A percentile compares a stretch with the other conserved stretches of the same genome.
Conservation (phyloP, 2,797 vertebrate genomes). For the Galagoides demidoff region DNA sequence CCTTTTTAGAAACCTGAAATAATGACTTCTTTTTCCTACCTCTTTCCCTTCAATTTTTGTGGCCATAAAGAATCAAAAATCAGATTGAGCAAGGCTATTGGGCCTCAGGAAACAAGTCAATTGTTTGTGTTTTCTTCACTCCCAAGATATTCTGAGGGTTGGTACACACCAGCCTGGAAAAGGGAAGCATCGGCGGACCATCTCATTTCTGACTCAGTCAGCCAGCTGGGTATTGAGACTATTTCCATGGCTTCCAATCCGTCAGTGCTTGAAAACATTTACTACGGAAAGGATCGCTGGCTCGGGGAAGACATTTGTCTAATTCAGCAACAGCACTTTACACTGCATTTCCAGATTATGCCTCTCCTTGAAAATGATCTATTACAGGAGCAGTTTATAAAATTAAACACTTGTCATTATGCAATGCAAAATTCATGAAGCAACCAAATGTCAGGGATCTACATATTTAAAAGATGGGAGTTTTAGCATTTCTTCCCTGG, state of each 20-base stretch:
- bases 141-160: conserved; percentile 66
- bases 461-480: conserved; percentile 82
- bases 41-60: conserved; percentile 58
- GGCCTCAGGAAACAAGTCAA: conserved; percentile 48
- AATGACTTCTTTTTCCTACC: neutral
- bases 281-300: conserved; percentile 73
- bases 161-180: conserved; percentile 66
- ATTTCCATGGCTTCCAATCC: conserved; percentile 75
- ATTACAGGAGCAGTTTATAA: conserved; percentile 81
- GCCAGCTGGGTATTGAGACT: conserved; percentile 82
- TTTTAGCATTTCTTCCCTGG: conserved; percentile 81
- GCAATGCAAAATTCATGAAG: conserved; percentile 81
- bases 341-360: conserved; percentile 78
- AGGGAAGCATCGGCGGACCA: conserved; percentile 61
- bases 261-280: conserved; percentile 77
- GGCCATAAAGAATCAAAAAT: conserved; percentile 76
- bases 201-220: conserved; percentile 78
- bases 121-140: conserved; percentile 68
- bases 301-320: conserved; percentile 78
- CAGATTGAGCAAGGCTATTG: conserved; percentile 57
- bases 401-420: conserved; percentile 86
- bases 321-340: conserved; percentile 72
- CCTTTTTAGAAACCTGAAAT: neutral
- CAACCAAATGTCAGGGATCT: conserved; percentile 84
- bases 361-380: conserved; percentile 82